phyloP scores from a whole-genome alignment of 2,113 vertebrate genomes.

The Nothobranchius kuhntae region DNA sequence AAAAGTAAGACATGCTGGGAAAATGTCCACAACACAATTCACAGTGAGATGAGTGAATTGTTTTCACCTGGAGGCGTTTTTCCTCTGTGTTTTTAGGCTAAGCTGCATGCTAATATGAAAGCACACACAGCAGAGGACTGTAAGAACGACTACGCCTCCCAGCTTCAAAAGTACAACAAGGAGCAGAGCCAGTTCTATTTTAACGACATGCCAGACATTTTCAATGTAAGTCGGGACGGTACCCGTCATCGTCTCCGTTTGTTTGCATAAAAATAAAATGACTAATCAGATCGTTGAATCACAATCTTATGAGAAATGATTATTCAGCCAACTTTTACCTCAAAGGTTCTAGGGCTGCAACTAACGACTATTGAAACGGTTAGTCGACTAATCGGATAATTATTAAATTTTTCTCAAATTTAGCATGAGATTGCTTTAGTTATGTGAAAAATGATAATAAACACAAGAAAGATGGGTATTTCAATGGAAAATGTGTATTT shows the following conservation, averaged over 20 bases:
- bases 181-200: slow-evolving; percentile 90
- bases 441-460: too few species aligned
- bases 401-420: too few species aligned
- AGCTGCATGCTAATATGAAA: slow-evolving; percentile 86
- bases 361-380: too few species aligned
- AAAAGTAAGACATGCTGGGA: slow-evolving; percentile 75
- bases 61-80: slow-evolving; percentile 17
- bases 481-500: too few species aligned
- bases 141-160: slow-evolving; percentile 89
- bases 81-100: slow-evolving; percentile 76
- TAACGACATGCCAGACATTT: slow-evolving; percentile 86
- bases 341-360: too few species aligned
- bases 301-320: too few species aligned
- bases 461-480: too few species aligned
- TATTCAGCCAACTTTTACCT: too few species aligned
- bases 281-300: too few species aligned
- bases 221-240: slow-evolving; percentile 79
- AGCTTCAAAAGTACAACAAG: slow-evolving; percentile 88
- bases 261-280: too few species aligned
- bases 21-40: not conserved
- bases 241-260: not conserved
- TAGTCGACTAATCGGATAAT: too few species aligned
- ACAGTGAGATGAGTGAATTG: not conserved
- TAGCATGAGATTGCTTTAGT: too few species aligned
- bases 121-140: slow-evolving; percentile 87